phyloP scores from a whole-genome alignment of 2,888 invertebrate genomes.

The Cantharis flavilabris region DNA sequence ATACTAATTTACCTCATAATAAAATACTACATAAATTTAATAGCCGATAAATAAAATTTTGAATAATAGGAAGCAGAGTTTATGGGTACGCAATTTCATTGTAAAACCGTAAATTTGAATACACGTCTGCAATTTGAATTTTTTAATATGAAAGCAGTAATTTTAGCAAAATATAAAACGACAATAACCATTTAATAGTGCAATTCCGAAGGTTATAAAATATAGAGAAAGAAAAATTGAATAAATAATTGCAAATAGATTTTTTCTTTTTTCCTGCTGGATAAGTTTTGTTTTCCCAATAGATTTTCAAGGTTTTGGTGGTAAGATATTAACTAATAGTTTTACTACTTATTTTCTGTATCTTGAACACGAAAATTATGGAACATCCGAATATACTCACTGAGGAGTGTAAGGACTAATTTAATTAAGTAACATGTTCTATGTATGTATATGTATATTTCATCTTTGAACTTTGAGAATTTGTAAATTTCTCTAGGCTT shows the following conservation, averaged over 20 bases:
- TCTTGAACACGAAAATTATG: neutral
- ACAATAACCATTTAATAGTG: neutral
- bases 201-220: neutral
- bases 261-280: too few species aligned
- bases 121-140: slow-evolving; percentile 6
- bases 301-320: neutral
- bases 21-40: neutral
- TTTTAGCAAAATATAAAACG: neutral
- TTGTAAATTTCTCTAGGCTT: neutral
- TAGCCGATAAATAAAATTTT: slow-evolving; percentile 17
- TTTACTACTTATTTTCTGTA: neutral
- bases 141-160: neutral
- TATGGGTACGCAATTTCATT: slow-evolving; percentile 39
- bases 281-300: too few species aligned
- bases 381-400: neutral
- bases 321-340: neutral
- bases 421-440: neutral
- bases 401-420: neutral
- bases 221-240: neutral
- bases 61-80: slow-evolving; percentile 24
- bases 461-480: neutral
- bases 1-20: neutral
- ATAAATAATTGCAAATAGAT: neutral
- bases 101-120: slow-evolving; percentile 38
- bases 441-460: neutral